Base-by-base conservation (phyloP, 2,888 invertebrate species). In the Limnephilus rhombicus region DNA sequence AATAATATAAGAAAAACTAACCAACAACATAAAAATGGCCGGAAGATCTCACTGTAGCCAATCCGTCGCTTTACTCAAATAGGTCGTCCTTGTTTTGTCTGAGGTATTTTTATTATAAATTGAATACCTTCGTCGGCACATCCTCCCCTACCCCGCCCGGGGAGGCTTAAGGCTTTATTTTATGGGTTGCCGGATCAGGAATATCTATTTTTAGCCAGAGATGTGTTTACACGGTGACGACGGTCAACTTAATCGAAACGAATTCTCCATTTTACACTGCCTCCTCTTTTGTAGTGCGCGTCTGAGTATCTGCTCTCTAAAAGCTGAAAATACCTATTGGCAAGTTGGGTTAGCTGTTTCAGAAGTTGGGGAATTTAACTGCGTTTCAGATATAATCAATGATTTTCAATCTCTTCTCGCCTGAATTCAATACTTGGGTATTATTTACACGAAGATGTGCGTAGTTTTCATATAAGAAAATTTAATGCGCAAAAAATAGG, bases 191-290 rank as follows among this genome's bases (percentile, higher is more conserved):
- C 80, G 80, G 88, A 80, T 37, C 88, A 80, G 82, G n/a, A 45
- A 89, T 34, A 37, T 92, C 80, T 92, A 91, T 92, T 92, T 85
- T 24, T 5, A 37, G 34, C 88, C 80, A 9, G 68, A 18, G 37
- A 89, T 29, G 85, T 90, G 90, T 92, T 92, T 92, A 86, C 86
- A 24, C 45, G 53, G 41, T 85, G 92, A 89, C 85, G 90, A 83
- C 89, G 92, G 85, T 92, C 92, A 89, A 92, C 85, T 68, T 45
- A 92, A 90, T 92, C 90, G 85, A 80, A 82, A 86, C 80, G 80
- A 92, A 87, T 83, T 37, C 53, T 89, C 82, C 24, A 34, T 68
- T 53, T 87, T 87, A 7, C 29, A n/a, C 34, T 37, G 24, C 41
- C 31, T 34, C 15, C 41, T 9, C 41, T 53, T 87, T 68, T 53